Evolutionary conservation across 2,113 vertebrate genomes (phyloP).

Genomic region (Saccopteryx bilineata): DNA sequence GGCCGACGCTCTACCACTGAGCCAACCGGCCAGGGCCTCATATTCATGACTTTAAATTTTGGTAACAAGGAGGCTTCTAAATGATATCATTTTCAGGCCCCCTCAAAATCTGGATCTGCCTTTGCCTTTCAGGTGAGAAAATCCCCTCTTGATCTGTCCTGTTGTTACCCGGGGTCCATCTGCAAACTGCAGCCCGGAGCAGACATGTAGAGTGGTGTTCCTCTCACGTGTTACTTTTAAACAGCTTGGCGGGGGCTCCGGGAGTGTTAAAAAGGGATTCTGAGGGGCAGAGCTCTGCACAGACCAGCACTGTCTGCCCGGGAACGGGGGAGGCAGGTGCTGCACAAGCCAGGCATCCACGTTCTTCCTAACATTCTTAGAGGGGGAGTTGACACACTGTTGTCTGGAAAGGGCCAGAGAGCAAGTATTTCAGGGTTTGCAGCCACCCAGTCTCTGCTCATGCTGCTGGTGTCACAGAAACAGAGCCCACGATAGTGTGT

Average conservation of each 20-base stretch:
- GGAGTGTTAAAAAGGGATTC: neutral
- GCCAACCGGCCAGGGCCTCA: too few species aligned
- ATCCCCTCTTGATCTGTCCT: neutral
- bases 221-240: neutral
- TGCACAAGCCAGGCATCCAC: neutral
- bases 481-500: accelerated
- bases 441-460: neutral
- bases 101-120: neutral
- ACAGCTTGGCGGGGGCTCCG: neutral
- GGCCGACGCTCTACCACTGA: too few species aligned
- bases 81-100: neutral
- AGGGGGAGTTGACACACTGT: neutral
- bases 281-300: neutral
- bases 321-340: neutral
- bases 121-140: neutral
- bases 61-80: neutral
- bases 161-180: neutral
- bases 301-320: neutral
- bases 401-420: neutral
- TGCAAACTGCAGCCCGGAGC: neutral
- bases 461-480: neutral
- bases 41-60: neutral
- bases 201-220: accelerated
- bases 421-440: neutral
- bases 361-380: neutral